Base-by-base conservation (phyloP, 2,797 vertebrate species). In the Petrocephalus sullivani region DNA sequence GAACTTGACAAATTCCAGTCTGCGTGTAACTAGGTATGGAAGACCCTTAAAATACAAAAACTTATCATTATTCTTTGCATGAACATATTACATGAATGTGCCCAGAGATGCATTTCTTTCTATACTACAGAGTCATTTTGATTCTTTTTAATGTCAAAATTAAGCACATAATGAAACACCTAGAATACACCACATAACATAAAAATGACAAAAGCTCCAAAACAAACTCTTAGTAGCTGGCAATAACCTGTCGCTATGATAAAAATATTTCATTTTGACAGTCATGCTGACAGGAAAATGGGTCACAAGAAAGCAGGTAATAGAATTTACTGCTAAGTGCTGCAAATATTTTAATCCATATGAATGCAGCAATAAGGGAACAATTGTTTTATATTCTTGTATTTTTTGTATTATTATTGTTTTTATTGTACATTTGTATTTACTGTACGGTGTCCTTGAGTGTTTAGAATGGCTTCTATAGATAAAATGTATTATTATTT, bases 171-270 rank as follows among this genome's bases (percentile, higher is more conserved):
- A n/a, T 46, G 71, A 78, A 78, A 78, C 0, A 6, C 71, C 71
- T 16, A 9, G 37, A 75, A 46, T 46, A 46, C 7, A 19, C 46
- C 64, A 28, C 12, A 3, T 67, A 89, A 37, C 89, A 91, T 90
- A 93, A 91, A 84, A 60, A 89, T 90, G 90, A 90, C 91, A 90
- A 90, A 91, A 89, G 91, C 91, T 92, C 93, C 92, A 91, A 93
- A 92, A 91, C 61, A 86, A 78, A 53, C 81, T 89, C 81, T 53
- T 46, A 85, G 64, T 85, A 75, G 89, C 54, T 16, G 57, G 57
- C 33, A 85, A 58, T 86, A 82, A 46, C 4, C 91, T 91, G 90
- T 87, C 91, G 87, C 91, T 92, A 91, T 88, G 75, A 56, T 85
- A 90, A 90, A 92, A 92, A 92, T 56, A 33, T 87, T 89, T 85